Conservation (phyloP, 1,140 invertebrate genomes). For the Phortica variegata region DNA sequence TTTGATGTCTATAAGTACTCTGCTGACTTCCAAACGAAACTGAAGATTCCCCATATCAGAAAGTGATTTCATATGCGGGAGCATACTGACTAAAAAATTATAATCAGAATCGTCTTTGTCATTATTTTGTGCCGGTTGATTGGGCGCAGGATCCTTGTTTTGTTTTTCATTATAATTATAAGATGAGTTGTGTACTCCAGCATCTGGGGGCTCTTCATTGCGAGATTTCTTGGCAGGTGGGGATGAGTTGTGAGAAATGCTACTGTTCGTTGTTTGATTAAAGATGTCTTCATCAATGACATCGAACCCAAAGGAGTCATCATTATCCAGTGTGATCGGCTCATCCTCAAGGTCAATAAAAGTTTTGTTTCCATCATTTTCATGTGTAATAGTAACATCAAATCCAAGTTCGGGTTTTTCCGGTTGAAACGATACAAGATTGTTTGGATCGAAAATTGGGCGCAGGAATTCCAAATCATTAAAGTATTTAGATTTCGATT, state of each 20-base stretch:
- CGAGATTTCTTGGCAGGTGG: conserved; percentile 8
- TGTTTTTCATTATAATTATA: conserved; percentile 3
- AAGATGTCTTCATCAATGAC: conserved; percentile 37
- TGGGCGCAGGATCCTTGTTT: not conserved
- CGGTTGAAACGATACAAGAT: conserved; percentile 18
- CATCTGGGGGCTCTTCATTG: no score
- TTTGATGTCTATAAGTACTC: conserved; percentile 33
- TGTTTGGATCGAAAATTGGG: conserved; percentile 32
- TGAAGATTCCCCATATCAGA: conserved; percentile 33
- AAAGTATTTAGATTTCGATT: conserved; percentile 34
- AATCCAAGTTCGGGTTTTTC: conserved; percentile 1
- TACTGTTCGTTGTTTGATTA: conserved; percentile 22
- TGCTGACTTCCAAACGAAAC: conserved; percentile 32
- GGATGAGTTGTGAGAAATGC: conserved; percentile 13
- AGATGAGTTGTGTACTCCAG: no score
- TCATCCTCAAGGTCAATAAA: conserved; percentile 37
- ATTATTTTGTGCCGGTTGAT: not conserved
- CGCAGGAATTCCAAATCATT: conserved; percentile 33
- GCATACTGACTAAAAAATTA: conserved; percentile 33
- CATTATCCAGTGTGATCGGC: no score
- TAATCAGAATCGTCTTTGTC: conserved; percentile 35
- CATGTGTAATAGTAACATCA: no score
- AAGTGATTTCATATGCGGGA: conserved; percentile 35
- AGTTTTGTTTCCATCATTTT: not conserved
- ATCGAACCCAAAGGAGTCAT: conserved; percentile 42